phyloP scores from a whole-genome alignment of 2,113 vertebrate genomes.

The Syrmaticus mikado region DNA sequence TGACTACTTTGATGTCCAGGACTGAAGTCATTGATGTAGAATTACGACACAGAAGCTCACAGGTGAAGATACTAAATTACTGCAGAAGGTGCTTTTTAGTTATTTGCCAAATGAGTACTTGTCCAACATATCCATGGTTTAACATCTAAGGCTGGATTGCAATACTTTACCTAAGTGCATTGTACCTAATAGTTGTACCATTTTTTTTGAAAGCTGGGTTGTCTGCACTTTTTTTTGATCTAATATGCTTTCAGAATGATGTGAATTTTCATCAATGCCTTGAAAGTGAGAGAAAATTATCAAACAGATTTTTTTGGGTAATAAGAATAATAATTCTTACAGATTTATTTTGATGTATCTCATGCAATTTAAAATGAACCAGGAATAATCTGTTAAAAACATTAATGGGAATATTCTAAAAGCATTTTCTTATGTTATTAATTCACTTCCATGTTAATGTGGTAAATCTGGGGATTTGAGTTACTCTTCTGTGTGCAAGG shows the following conservation, averaged over 20 bases:
- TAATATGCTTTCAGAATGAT: constrained; percentile 8
- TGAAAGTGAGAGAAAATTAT: background rate
- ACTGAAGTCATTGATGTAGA: constrained; percentile 74
- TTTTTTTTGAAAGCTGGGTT: background rate
- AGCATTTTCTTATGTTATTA: background rate
- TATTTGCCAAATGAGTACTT: background rate
- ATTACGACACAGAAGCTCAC: background rate
- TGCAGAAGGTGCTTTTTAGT: constrained; percentile 1
- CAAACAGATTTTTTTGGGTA: background rate
- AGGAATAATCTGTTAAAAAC: background rate
- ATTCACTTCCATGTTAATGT: background rate
- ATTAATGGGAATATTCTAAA: background rate
- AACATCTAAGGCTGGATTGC: background rate
- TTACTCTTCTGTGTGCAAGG: background rate
- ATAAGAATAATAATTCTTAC: background rate
- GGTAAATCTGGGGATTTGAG: background rate
- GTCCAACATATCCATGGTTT: background rate
- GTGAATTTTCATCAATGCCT: background rate
- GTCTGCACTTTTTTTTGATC: constrained; percentile 1
- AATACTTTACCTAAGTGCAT: background rate
- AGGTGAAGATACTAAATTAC: constrained; percentile 21
- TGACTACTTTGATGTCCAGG: constrained; percentile 98
- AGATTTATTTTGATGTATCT: background rate
- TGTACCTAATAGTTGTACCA: background rate
- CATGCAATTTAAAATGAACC: background rate